These are phyloP conservation scores for Nothura maculosa DNA, from an alignment of 2,797 vertebrate genomes.

Conservation along the genomic window DNA sequence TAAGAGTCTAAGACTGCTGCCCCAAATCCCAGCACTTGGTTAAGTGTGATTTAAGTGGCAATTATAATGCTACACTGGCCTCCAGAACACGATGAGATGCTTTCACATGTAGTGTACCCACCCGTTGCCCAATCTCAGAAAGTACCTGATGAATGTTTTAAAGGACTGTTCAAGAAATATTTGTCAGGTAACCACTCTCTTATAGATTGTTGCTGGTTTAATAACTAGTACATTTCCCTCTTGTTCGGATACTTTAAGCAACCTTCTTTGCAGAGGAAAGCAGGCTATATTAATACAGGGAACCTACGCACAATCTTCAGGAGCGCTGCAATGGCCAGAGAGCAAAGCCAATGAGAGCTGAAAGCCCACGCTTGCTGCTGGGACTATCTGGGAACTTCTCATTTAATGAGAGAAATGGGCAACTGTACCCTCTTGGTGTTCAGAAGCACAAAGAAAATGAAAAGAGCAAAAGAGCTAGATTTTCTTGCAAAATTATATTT, in stretches of 20 bases:
- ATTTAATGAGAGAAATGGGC: neutral
- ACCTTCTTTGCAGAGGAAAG: neutral
- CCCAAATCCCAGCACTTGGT: slow-evolving; percentile 51
- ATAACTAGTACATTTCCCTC: neutral
- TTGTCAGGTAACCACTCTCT: neutral
- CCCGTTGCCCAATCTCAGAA: slow-evolving; percentile 25
- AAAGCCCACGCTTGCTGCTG: fast-evolving
- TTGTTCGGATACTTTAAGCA: neutral
- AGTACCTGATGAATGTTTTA: slow-evolving; percentile 22
- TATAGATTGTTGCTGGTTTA: neutral
- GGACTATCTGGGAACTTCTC: neutral
- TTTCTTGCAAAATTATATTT: neutral
- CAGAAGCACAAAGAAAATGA: neutral
- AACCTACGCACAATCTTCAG: neutral
- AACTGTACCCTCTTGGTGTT: neutral
- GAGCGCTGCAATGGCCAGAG: neutral
- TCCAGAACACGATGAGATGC: neutral
- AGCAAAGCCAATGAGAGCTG: neutral
- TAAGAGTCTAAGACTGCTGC: slow-evolving; percentile 49
- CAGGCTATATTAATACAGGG: fast-evolving
- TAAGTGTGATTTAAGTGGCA: slow-evolving; percentile 64
- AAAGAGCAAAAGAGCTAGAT: neutral
- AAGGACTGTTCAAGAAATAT: slow-evolving; percentile 3
- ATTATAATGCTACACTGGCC: slow-evolving; percentile 49
- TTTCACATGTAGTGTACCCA: slow-evolving; percentile 17